Base-by-base conservation (phyloP, 1,140 invertebrate genomes). In the Saccostrea glomerata region DNA sequence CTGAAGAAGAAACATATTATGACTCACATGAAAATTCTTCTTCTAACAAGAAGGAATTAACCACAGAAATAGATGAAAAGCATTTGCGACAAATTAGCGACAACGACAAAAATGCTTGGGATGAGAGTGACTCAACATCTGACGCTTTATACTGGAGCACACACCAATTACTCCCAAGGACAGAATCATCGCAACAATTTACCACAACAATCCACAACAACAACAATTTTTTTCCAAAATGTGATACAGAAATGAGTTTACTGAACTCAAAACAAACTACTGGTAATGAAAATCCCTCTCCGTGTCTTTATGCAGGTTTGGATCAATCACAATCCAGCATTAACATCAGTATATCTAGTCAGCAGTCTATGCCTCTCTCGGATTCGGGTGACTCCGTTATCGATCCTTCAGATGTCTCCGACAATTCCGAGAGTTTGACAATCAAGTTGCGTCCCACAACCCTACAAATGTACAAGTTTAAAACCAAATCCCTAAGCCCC, bases 401-500 rank as follows among this genome's bases (percentile, higher is more conserved):
- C 66, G 92, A 91, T 20, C 63, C 20, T 7, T 36, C 56, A 23
- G 90, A 90, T 23, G 86, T 89, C 0, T 92, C 92, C 13, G 84
- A 89, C 40, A 90, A 88, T 56, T 91, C 91, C 9, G 92, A 93
- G 17, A 82, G 92, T 20, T 85, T 93, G 25, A 92, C 92, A 30
- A 92, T 93, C 15, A 91, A 92, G 73, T 89, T 93, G 13, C 83
- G 90, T 1, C 91, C 93, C 5, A 90, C 90, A 4, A 88, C 90
- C 77, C 87, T 90, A n/a, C 88, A 92, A 55, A 90, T 92, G 89
- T 90, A 90, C 82, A 89, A 88, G 86, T n/a, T 90, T 13, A 88
- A 73, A 88, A n/a, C 30, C 47, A 86, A 66, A 60, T 20, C 25
- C 0, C 17, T 30, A 23, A 86, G 20, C 36, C 40, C 40, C 82